Conservation (phyloP, 2,113 vertebrate genomes). For the Paracanthobrama guichenoti region DNA sequence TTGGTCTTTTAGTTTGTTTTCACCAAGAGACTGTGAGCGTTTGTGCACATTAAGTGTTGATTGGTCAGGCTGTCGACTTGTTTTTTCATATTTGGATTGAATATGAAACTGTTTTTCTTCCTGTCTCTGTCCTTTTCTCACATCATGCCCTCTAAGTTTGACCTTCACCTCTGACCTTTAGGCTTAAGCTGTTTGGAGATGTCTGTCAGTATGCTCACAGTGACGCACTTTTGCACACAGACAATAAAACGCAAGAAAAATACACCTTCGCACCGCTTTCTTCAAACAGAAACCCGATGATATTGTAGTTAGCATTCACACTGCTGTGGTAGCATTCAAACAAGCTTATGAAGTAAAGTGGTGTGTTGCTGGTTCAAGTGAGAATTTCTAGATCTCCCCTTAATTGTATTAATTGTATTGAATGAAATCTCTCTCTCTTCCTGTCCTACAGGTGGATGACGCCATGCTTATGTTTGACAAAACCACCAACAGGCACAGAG, state of each 20-base stretch:
- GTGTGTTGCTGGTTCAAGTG: too few relatives aligned
- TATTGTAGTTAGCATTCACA: background rate
- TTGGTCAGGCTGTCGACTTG: constrained; percentile 35
- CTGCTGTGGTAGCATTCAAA: background rate
- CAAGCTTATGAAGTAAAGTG: too few relatives aligned
- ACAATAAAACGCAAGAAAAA: constrained; percentile 5
- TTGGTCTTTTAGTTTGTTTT: constrained; percentile 13
- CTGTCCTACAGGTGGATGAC: constrained; percentile 89
- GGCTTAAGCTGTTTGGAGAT: constrained; percentile 5
- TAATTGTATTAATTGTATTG: too few relatives aligned
- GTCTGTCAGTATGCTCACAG: background rate
- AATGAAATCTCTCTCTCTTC: constrained; percentile 18
- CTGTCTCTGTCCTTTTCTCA: background rate
- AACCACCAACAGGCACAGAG: constrained; percentile 98
- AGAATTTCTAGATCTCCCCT: too few relatives aligned
- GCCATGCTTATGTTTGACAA: constrained; percentile 99
- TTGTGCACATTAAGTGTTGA: constrained; percentile 19
- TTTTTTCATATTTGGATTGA: constrained; percentile 4
- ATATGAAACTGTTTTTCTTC: background rate
- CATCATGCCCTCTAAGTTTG: background rate
- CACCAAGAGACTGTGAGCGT: constrained; percentile 14
- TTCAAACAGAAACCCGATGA: constrained; percentile 4
- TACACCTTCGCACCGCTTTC: background rate
- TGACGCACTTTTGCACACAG: constrained; percentile 3
- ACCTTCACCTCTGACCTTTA: constrained; percentile 31